Conservation (phyloP, 2,113 vertebrate species). For the Colistium nudipinnis region DNA sequence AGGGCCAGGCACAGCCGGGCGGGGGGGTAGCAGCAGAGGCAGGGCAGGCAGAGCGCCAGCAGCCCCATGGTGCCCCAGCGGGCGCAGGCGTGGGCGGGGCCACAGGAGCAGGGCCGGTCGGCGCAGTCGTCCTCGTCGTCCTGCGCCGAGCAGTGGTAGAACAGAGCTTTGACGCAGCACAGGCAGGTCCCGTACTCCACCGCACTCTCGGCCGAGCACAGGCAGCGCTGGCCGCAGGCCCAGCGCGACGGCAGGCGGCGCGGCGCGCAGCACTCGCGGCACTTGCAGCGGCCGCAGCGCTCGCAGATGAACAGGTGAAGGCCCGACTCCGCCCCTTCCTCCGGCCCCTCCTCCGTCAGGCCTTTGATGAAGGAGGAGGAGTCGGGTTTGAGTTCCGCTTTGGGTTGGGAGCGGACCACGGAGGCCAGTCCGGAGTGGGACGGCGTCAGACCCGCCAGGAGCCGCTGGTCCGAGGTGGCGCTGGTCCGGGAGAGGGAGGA, state of each 20-base stretch:
- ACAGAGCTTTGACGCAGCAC: constrained; percentile 95
- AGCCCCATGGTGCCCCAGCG: constrained; percentile 94
- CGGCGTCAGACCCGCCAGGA: constrained; percentile 87
- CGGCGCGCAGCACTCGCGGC: constrained; percentile 87
- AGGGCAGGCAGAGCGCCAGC: constrained; percentile 92
- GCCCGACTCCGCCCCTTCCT: constrained; percentile 65
- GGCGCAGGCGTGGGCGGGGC: constrained; percentile 85
- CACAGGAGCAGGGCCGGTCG: constrained; percentile 94
- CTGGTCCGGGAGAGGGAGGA: constrained; percentile 95
- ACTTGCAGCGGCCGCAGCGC: constrained; percentile 93
- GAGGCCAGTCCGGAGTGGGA: constrained; percentile 87
- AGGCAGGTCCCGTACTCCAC: constrained; percentile 95
- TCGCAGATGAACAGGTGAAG: constrained; percentile 92
- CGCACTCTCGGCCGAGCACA: constrained; percentile 91
- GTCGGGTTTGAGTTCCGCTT: constrained; percentile 83
- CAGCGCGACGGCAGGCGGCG: constrained; percentile 93
- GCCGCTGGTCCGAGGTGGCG: constrained; percentile 92
- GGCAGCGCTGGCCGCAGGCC: constrained; percentile 93
- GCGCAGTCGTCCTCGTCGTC: constrained; percentile 98
- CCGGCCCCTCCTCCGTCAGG: constrained; percentile 67
- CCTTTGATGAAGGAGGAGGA: constrained; percentile 85
- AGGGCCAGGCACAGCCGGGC: constrained; percentile 93
- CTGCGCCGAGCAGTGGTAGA: constrained; percentile 96
- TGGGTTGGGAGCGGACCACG: constrained; percentile 88
- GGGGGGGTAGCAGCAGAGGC: constrained; percentile 98